A percentile compares a stretch with the other conserved stretches of the same genome.
Evolutionary conservation across 2,888 invertebrate species (phyloP).

Genomic region (Polydrusus tereticollis): DNA sequence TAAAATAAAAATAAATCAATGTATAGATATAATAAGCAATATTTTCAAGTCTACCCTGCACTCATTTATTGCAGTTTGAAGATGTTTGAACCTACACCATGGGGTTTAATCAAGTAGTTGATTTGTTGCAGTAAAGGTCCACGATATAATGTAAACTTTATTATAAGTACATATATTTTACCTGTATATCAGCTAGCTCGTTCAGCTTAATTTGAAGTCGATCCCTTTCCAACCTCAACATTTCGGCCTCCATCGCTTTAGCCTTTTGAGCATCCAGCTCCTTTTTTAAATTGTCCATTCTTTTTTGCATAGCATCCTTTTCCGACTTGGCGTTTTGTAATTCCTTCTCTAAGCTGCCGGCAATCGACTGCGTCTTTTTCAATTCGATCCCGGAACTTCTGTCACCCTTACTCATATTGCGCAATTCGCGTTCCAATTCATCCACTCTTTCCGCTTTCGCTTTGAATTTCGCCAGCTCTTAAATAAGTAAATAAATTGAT

Average conservation of each 20-base stretch:
- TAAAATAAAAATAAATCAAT: too few relatives aligned
- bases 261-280: slow-evolving; percentile 52
- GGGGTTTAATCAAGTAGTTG: too few relatives aligned
- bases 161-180: slow-evolving; percentile 22
- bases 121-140: too few relatives aligned
- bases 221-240: slow-evolving; percentile 62
- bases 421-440: slow-evolving; percentile 51
- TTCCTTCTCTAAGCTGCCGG: slow-evolving; percentile 52
- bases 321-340: slow-evolving; percentile 52
- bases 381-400: slow-evolving; percentile 34
- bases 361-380: slow-evolving; percentile 48
- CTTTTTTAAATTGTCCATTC: slow-evolving; percentile 52
- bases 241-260: slow-evolving; percentile 60
- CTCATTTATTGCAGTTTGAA: too few relatives aligned
- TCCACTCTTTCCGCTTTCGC: slow-evolving; percentile 53
- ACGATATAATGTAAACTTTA: background rate
- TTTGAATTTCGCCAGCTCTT: slow-evolving; percentile 55
- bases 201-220: slow-evolving; percentile 57
- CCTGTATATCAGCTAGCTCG: slow-evolving; percentile 59
- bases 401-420: slow-evolving; percentile 50
- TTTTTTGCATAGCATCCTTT: slow-evolving; percentile 52
- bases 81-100: too few relatives aligned
- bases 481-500: too few relatives aligned
- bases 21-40: too few relatives aligned
- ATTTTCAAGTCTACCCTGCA: too few relatives aligned